Base-by-base conservation (phyloP, 2,888 invertebrate genomes). In the Chaitophorus viminalis region DNA sequence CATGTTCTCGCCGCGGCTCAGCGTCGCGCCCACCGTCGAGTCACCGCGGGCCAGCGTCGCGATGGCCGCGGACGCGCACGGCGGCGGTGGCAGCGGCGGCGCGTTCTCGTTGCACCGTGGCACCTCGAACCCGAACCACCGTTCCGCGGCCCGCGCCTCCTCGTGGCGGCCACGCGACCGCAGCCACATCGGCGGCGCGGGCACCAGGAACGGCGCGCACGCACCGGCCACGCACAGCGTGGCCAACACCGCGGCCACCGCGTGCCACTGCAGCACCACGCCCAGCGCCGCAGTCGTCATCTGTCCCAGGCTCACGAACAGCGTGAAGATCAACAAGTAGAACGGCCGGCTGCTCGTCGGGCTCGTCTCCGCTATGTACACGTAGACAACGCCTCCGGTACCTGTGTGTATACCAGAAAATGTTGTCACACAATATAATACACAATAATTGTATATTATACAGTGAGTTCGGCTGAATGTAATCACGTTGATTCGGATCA, bases 181-280 rank as follows among this genome's bases (percentile, higher is more conserved):
- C n/a, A 89, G 75, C 89, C 89, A 89, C 46, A 75, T 25, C 0
- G 89, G 89, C 33, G 89, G 68, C 68, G 89, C 89, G 18, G 89
- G 89, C 29, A 89, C 25, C 3, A 86, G 18, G 86, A 88, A 89
- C n/a, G 89, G 54, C 18, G 86, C 29, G 17, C 76, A 18, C 60
- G 60, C 77, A 18, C 88, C 82, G 5, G 75, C 65, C 25, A 70
- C 21, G n/a, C 60, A 72, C n/a, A 68, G 0, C 33, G n/a, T 81
- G n/a, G 52, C 33, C n/a, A 89, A 25, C n/a, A 89, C 68, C 3
- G 60, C 18, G 33, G 60, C 60, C 60, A 60, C 60, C 21, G 21
- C 18, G 88, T 39, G 39, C 89, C 88, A 88, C 2, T 54, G n/a
- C 21, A 88, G 52, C 18, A 77, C 72, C 21, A 88, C 39, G 31